phyloP scores from a whole-genome alignment of 2,797 vertebrate genomes.

The Macroramphosus scolopax region DNA sequence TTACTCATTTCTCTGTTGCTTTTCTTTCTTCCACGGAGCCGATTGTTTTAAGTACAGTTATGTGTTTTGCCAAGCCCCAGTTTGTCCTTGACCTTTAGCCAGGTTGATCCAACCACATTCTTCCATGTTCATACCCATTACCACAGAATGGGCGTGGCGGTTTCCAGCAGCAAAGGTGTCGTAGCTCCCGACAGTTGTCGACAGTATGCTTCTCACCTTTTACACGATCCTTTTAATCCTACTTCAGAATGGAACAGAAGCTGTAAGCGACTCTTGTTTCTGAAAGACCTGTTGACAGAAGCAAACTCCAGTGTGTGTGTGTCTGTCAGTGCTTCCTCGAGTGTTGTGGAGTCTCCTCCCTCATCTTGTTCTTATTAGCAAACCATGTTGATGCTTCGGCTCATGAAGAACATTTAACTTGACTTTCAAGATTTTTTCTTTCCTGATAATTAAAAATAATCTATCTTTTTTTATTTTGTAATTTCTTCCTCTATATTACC shows the following conservation, averaged over 20 bases:
- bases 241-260: conserved; percentile 2
- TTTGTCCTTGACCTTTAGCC: background rate
- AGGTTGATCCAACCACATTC: conserved; percentile 51
- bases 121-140: conserved; percentile 26
- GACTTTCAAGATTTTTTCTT: background rate
- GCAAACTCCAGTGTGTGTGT: background rate
- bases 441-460: too few species aligned
- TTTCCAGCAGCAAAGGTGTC: conserved; percentile 37
- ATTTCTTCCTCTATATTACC: too few species aligned
- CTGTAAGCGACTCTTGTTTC: conserved; percentile 14
- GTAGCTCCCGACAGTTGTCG: conserved; percentile 11
- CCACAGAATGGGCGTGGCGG: conserved; percentile 41
- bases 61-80: conserved; percentile 5
- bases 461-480: too few species aligned
- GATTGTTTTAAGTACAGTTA: background rate
- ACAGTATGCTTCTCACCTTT: conserved; percentile 10
- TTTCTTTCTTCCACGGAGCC: too few species aligned
- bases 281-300: conserved; percentile 29
- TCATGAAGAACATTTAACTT: background rate
- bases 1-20: background rate
- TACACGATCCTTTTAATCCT: conserved; percentile 20
- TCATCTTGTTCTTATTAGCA: conserved; percentile 10
- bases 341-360: conserved; percentile 1
- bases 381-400: background rate
- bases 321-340: conserved; percentile 3